Percentiles rank a stretch among this genome's conserved stretches.
These are phyloP conservation scores for Caenorhabditis angaria DNA, from an alignment of 2,888 invertebrate species.

Conservation along the genomic window DNA sequence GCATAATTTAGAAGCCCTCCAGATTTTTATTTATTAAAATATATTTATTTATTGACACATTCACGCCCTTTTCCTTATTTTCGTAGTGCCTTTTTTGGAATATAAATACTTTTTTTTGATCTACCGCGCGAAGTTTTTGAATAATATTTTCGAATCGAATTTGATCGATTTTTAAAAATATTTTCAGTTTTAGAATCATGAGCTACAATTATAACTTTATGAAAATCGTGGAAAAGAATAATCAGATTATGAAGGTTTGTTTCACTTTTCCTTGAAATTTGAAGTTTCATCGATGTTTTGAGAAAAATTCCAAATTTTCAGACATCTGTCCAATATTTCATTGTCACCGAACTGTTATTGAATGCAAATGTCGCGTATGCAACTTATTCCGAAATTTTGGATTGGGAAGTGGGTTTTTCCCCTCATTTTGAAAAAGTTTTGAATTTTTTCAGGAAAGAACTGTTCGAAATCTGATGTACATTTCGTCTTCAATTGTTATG, in stretches of 20 bases:
- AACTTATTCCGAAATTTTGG: background rate
- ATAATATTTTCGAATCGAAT: background rate
- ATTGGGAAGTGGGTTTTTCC: background rate
- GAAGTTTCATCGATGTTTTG: too few species aligned
- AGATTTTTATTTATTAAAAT: background rate
- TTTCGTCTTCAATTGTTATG: background rate
- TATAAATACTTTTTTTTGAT: background rate
- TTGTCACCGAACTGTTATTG: background rate
- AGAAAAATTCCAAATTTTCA: background rate
- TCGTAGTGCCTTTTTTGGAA: background rate
- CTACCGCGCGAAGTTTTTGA: background rate
- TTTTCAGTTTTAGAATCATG: background rate
- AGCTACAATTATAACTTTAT: background rate
- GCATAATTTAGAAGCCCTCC: background rate
- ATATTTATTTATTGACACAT: background rate
- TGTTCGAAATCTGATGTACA: background rate
- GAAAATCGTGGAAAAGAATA: background rate
- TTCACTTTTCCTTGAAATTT: too few species aligned
- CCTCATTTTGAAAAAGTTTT: background rate
- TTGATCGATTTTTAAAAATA: background rate
- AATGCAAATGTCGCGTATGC: background rate
- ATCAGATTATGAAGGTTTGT: constrained; percentile 2
- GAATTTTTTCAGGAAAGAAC: background rate
- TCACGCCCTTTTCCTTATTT: background rate
- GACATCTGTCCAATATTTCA: background rate